phyloP scores from a whole-genome alignment of 2,888 invertebrate genomes.

The Anaspis maculata region DNA sequence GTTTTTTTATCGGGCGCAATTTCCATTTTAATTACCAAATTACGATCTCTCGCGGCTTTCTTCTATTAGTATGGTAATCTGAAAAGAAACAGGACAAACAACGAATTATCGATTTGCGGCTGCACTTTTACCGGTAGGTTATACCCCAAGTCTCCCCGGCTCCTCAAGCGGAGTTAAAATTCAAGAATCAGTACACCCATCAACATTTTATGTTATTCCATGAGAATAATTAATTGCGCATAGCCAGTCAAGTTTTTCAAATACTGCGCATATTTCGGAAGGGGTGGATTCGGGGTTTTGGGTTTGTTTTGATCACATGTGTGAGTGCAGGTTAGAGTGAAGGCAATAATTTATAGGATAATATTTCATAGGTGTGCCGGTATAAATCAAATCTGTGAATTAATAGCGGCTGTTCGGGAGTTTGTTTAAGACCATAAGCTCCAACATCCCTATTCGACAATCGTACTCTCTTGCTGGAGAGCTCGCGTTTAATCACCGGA shows the following conservation, averaged over 20 bases:
- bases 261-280: too few relatives aligned
- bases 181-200: too few relatives aligned
- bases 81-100: slow-evolving; percentile 13
- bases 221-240: too few relatives aligned
- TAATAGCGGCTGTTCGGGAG: slow-evolving; percentile 27
- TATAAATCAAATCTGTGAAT: slow-evolving; percentile 31
- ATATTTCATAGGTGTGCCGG: slow-evolving; percentile 30
- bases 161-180: too few relatives aligned
- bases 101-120: slow-evolving; percentile 13
- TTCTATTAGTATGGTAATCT: slow-evolving; percentile 26
- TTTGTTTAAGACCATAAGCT: slow-evolving; percentile 32
- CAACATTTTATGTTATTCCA: too few relatives aligned
- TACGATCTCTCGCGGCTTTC: slow-evolving; percentile 26
- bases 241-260: too few relatives aligned
- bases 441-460: slow-evolving; percentile 29
- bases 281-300: slow-evolving; percentile 1
- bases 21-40: slow-evolving; percentile 32
- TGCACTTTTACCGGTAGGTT: too few relatives aligned
- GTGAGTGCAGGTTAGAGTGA: neutral
- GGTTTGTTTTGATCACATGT: neutral
- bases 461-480: slow-evolving; percentile 21
- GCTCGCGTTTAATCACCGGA: slow-evolving; percentile 18
- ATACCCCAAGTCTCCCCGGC: too few relatives aligned
- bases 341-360: slow-evolving; percentile 27
- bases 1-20: slow-evolving; percentile 28